These are phyloP conservation scores for Drosophila bocki DNA, from an alignment of 1,140 invertebrate species.

Conservation along the genomic window DNA sequence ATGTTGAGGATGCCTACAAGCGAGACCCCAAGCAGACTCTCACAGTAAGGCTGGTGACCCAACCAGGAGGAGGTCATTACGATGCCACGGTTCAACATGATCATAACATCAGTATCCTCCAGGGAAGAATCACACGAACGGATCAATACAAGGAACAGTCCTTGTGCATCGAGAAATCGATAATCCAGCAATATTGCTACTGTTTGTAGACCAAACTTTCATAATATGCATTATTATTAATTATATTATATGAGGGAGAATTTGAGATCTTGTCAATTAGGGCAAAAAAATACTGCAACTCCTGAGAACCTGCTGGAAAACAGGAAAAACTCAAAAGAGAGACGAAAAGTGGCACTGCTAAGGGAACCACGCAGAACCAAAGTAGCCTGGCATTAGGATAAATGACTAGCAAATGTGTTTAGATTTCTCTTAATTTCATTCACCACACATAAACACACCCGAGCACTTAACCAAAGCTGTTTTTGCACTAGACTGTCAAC, in stretches of 20 bases:
- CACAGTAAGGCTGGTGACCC: conserved; percentile 19
- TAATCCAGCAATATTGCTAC: conserved; percentile 26
- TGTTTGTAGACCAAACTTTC: conserved; percentile 1
- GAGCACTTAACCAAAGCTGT: conserved; percentile 36
- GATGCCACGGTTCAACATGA: conserved; percentile 14
- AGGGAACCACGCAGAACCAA: conserved; percentile 4
- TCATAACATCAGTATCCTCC: not conserved
- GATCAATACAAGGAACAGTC: conserved; percentile 21
- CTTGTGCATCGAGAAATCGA: not conserved
- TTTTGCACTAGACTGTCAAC: conserved; percentile 42
- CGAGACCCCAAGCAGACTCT: not conserved
- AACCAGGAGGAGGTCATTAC: conserved; percentile 15
- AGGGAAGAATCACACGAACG: conserved; percentile 14
- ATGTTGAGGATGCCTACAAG: conserved; percentile 20
- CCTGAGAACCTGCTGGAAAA: not conserved
- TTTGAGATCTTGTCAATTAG: not conserved
- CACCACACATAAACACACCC: conserved; percentile 31
- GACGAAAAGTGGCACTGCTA: not conserved
- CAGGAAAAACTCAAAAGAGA: not conserved
- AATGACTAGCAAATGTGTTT: conserved; percentile 40
- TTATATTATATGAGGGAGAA: not conserved
- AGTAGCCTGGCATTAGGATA: conserved; percentile 27
- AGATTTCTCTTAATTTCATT: conserved; percentile 45
- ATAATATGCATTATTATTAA: not conserved
- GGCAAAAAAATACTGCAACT: not conserved